Percentiles rank a stretch among this genome's conserved stretches.
Conservation (phyloP, 1,140 invertebrate genomes). For the Hycleus cichorii region DNA sequence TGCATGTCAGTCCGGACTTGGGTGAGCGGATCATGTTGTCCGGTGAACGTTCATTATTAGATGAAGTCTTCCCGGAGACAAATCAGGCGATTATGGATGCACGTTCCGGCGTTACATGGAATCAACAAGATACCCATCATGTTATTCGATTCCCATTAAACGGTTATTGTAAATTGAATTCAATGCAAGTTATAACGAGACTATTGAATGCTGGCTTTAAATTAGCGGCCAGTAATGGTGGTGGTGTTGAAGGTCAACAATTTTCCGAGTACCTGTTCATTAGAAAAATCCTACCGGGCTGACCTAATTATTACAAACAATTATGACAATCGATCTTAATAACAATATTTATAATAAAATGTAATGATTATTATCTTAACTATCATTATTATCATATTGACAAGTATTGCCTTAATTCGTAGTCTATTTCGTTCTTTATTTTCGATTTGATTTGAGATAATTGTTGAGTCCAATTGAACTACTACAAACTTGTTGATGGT, state of each 20-base stretch:
- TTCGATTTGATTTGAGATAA: slow-evolving; percentile 12
- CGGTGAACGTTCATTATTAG: slow-evolving; percentile 69
- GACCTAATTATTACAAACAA: slow-evolving; percentile 18
- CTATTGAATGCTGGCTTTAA: slow-evolving; percentile 78
- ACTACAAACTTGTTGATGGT: slow-evolving; percentile 7
- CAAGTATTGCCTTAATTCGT: slow-evolving; percentile 8
- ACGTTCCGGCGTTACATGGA: slow-evolving; percentile 73
- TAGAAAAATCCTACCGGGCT: slow-evolving; percentile 48
- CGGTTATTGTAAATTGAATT: slow-evolving; percentile 85
- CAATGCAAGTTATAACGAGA: slow-evolving; percentile 80
- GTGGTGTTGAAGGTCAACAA: slow-evolving; percentile 84
- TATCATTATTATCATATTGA: slow-evolving; percentile 4
- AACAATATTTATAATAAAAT: neutral
- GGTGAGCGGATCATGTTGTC: slow-evolving; percentile 82
- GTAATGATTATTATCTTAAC: neutral
- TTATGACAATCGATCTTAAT: slow-evolving; percentile 16
- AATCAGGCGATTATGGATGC: slow-evolving; percentile 76
- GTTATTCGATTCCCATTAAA: slow-evolving; percentile 87
- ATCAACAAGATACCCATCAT: slow-evolving; percentile 74
- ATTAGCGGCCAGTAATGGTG: slow-evolving; percentile 76
- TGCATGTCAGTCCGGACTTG: slow-evolving; percentile 82
- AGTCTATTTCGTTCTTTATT: neutral
- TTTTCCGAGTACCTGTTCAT: slow-evolving; percentile 89
- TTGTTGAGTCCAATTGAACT: neutral
- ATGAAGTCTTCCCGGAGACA: slow-evolving; percentile 81